Evolutionary conservation across 2,797 vertebrate genomes (phyloP), one percentile per base, ranked within the genome.

Genomic region (Danio albolineatus): DNA sequence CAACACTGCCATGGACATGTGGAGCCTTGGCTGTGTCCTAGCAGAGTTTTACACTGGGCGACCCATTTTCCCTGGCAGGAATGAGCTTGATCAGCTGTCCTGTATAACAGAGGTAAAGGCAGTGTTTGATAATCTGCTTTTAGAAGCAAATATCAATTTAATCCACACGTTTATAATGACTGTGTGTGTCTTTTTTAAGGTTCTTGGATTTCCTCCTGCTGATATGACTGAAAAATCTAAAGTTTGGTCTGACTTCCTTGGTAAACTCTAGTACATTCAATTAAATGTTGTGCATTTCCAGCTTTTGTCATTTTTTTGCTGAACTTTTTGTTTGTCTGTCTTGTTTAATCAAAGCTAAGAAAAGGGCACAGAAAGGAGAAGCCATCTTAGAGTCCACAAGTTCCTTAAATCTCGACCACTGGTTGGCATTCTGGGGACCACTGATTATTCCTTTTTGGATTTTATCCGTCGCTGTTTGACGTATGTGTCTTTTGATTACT

Each of bases 1-100:
- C 80, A 92, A 94, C 86, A 95, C 94, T 92, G 95, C 96, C 87
- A 95, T 97, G 2, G 97, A 97, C 80, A 97, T 97, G 97, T 98
- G 97, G 96, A 97, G 96, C 79, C 89, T 98, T 84, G 97, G 96
- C 77, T 98, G 97, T 88, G 96, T 97, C 87, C 91, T 96, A 78
- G 95, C 94, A 0, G 96, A 98, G 85, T 91, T 97, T 57, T 92
- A 95, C 90, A 96, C 92, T 0, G 96, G 96, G 71, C 94, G 89
- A 73, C 95, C 95, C 0, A 92, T 97, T 14, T 97, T 98, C 73
- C 92, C 95, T 0, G 95, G 96, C 54, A 96, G 96, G 89, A 95
- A 95, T 3, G 95, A 96, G 83, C 90, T 91, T 82, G 95, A 98
- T 78, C 96, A 98, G 82, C 92, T 97, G 49, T 95, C 95, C 36